A percentile compares a stretch with the other conserved stretches of the same genome.
These are phyloP conservation scores for Acrocephalus arundinaceus DNA, from an alignment of 2,113 vertebrate genomes.

Conservation along the genomic window DNA sequence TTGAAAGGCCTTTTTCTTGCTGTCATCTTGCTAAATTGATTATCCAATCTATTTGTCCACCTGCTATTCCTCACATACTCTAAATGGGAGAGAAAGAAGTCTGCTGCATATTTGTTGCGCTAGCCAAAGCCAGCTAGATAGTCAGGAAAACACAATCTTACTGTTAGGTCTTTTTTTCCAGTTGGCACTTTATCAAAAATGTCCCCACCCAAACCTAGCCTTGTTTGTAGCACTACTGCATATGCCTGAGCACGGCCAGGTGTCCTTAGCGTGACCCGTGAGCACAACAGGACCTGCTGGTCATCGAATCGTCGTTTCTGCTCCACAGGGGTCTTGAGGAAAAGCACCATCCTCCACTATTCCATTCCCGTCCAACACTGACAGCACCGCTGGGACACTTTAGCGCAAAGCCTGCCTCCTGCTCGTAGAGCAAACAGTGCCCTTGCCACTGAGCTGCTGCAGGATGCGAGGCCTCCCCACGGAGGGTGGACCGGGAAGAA, in stretches of 20 bases:
- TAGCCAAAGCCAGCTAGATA: background rate
- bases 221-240: background rate
- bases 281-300: background rate
- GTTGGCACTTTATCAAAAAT: slow-evolving; percentile 21
- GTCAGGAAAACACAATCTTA: background rate
- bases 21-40: background rate
- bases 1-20: background rate
- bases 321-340: too few species aligned
- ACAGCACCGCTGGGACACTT: background rate
- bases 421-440: rapidly evolving
- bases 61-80: rapidly evolving
- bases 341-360: background rate
- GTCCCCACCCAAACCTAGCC: slow-evolving; percentile 32
- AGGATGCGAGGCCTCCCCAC: background rate
- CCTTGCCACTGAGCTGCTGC: rapidly evolving
- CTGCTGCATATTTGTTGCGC: rapidly evolving
- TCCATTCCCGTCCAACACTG: background rate
- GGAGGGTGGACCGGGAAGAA: rapidly evolving
- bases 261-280: background rate
- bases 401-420: background rate
- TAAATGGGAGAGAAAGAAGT: background rate
- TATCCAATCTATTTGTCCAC: background rate
- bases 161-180: background rate
- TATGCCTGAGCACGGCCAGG: background rate
- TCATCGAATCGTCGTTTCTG: rapidly evolving